A percentile compares a stretch with the other conserved stretches of the same genome.
These are phyloP conservation scores for Polyommatus icarus DNA, from an alignment of 2,888 invertebrate genomes.

Conservation along the genomic window DNA sequence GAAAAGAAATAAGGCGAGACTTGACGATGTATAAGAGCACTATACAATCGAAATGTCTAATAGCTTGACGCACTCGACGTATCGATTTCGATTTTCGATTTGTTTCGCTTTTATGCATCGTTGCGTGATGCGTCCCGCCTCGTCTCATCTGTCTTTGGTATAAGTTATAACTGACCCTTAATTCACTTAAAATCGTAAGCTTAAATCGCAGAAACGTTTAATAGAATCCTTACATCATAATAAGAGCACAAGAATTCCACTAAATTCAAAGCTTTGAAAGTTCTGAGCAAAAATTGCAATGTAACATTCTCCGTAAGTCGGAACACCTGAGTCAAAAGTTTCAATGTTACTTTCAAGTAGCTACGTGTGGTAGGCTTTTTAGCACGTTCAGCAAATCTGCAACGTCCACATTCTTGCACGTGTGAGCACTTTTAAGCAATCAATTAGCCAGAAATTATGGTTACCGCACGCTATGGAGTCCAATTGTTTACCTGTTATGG, in stretches of 20 bases:
- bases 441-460: conserved; percentile 53
- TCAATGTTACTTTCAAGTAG: conserved; percentile 16
- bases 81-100: no score
- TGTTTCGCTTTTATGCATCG: not conserved
- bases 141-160: not conserved
- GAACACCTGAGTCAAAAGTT: conserved; percentile 21
- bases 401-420: conserved; percentile 71
- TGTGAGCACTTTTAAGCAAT: conserved; percentile 50
- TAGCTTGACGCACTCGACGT: no score
- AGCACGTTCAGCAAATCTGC: conserved; percentile 63
- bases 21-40: not conserved
- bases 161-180: no score
- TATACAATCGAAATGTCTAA: no score
- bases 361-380: conserved; percentile 39
- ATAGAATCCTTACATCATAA: not conserved
- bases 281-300: conserved; percentile 11
- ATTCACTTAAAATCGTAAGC: no score
- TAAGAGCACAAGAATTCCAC: conserved; percentile 5
- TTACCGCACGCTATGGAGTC: not conserved
- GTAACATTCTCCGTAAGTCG: conserved; percentile 3
- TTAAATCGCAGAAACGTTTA: not conserved
- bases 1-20: not conserved
- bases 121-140: no score
- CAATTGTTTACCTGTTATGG: conserved; percentile 17
- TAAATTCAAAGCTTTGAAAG: conserved; percentile 13